Percentiles rank a stretch among this genome's conserved stretches.
Conservation (phyloP, 2,888 invertebrate genomes). For the Bellardia pandia region DNA sequence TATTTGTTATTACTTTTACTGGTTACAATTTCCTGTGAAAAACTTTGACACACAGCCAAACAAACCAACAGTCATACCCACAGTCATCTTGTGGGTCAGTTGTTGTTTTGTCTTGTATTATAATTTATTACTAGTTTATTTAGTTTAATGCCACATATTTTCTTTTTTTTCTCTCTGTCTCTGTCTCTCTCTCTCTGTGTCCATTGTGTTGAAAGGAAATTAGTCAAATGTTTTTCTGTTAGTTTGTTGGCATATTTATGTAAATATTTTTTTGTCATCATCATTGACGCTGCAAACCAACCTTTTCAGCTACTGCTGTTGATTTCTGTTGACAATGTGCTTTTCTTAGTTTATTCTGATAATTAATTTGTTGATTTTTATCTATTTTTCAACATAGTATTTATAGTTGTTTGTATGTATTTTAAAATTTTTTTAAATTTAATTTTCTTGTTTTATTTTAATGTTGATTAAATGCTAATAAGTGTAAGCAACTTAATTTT, state of each 20-base stretch:
- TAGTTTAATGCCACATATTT: slow-evolving; percentile 7
- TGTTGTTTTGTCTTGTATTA: slow-evolving; percentile 16
- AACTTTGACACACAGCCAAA: neutral
- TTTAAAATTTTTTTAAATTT: neutral
- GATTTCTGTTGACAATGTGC: slow-evolving; percentile 32
- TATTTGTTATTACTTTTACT: neutral
- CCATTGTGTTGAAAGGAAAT: slow-evolving; percentile 60
- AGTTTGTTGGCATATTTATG: slow-evolving; percentile 10
- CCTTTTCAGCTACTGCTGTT: slow-evolving; percentile 9
- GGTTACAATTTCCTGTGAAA: slow-evolving; percentile 64
- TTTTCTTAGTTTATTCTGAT: slow-evolving; percentile 21
- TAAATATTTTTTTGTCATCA: slow-evolving; percentile 44
- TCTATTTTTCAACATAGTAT: slow-evolving; percentile 24
- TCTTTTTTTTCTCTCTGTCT: neutral
- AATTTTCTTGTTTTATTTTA: slow-evolving; percentile 12
- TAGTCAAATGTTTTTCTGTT: slow-evolving; percentile 53
- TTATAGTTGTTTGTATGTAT: slow-evolving; percentile 41
- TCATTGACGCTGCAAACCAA: slow-evolving; percentile 3
- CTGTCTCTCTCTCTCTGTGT: too few species aligned
- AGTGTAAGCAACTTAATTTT: slow-evolving; percentile 38
- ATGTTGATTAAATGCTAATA: slow-evolving; percentile 51
- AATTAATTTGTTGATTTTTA: slow-evolving; percentile 66
- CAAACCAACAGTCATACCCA: neutral
- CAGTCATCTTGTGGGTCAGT: neutral
- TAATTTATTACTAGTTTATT: slow-evolving; percentile 46